These are phyloP conservation scores for Myotis brandtii DNA, from an alignment of 2,113 vertebrate genomes.

Conservation along the genomic window DNA sequence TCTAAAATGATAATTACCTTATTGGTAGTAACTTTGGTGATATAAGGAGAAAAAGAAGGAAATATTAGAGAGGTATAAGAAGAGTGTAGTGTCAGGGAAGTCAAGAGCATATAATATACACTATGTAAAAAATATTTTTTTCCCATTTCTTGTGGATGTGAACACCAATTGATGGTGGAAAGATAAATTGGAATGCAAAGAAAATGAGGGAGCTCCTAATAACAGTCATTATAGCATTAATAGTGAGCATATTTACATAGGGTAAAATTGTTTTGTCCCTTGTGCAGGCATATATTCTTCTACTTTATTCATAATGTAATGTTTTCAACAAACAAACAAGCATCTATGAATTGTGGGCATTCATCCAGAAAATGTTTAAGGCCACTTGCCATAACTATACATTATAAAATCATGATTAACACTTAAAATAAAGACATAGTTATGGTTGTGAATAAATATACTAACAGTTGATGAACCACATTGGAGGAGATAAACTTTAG, in stretches of 20 bases:
- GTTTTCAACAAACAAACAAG: background rate
- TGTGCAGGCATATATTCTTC: background rate
- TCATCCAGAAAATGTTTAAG: slow-evolving; percentile 18
- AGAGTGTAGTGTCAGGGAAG: background rate
- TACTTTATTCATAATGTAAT: background rate
- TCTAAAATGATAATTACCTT: background rate
- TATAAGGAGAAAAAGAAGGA: background rate
- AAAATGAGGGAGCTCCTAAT: slow-evolving; percentile 6
- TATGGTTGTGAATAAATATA: slow-evolving; percentile 45
- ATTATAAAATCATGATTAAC: slow-evolving; percentile 53
- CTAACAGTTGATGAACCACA: background rate
- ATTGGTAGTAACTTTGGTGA: background rate
- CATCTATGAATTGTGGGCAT: background rate
- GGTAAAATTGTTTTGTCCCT: background rate
- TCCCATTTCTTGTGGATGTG: background rate
- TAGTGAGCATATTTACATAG: background rate
- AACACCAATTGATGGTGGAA: background rate
- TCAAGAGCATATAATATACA: background rate
- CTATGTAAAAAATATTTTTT: background rate
- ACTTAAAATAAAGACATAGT: slow-evolving; percentile 57
- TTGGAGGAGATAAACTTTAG: slow-evolving; percentile 10
- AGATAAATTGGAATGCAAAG: background rate
- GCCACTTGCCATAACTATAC: background rate
- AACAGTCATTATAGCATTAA: slow-evolving; percentile 20
- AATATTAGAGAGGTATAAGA: background rate